These are phyloP conservation scores for Lindbergichthys nudifrons DNA, from an alignment of 2,797 vertebrate species.

Conservation along the genomic window DNA sequence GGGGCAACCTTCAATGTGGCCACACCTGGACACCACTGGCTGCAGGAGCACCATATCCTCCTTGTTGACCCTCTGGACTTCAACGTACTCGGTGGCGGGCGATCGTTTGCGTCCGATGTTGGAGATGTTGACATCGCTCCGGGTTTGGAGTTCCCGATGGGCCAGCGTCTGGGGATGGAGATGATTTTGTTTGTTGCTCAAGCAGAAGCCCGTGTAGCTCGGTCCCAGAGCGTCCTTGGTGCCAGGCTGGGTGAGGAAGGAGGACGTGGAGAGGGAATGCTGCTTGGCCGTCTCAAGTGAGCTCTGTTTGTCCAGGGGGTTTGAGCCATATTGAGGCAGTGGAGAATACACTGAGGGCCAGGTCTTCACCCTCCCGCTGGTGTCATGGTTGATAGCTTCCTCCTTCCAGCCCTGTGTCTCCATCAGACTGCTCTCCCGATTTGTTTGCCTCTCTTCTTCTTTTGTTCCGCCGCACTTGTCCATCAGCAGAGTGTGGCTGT, in stretches of 20 bases:
- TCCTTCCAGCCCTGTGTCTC: constrained; percentile 37
- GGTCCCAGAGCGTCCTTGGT: constrained; percentile 29
- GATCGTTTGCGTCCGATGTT: constrained; percentile 53
- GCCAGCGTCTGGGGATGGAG: constrained; percentile 29
- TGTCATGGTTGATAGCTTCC: constrained; percentile 41
- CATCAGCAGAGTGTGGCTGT: constrained; percentile 90
- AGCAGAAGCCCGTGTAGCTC: constrained; percentile 43
- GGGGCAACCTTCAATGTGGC: constrained; percentile 17
- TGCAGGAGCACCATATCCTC: constrained; percentile 86
- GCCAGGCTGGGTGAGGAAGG: constrained; percentile 33
- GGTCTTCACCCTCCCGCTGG: constrained; percentile 78
- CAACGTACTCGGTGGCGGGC: constrained; percentile 86
- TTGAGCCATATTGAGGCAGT: constrained; percentile 58
- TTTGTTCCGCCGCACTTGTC: constrained; percentile 83
- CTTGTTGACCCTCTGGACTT: constrained; percentile 88
- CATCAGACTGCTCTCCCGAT: constrained; percentile 19
- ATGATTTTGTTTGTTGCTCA: constrained; percentile 43
- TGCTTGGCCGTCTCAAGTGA: constrained; percentile 65
- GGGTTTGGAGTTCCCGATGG: constrained; percentile 45
- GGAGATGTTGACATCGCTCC: constrained; percentile 64
- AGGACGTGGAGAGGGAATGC: constrained; percentile 73
- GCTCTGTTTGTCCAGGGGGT: constrained; percentile 45
- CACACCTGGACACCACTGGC: constrained; percentile 77
- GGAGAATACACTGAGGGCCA: constrained; percentile 85
- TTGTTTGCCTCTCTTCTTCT: constrained; percentile 36